These are phyloP conservation scores for Sterrhoptilus dennistouni DNA, from an alignment of 2,113 vertebrate genomes.

Conservation along the genomic window DNA sequence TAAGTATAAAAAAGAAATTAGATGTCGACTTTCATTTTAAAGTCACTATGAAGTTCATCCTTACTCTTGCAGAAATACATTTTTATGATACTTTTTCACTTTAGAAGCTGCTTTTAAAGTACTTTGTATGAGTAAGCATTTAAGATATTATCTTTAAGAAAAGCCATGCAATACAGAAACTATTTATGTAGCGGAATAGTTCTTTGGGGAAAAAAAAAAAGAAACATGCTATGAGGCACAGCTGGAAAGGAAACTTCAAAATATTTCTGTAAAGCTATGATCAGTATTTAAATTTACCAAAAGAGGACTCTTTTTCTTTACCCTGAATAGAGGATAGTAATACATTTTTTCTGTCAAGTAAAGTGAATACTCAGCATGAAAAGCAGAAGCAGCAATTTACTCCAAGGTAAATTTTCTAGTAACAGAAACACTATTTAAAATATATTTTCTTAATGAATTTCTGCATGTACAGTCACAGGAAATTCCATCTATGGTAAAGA, in stretches of 20 bases:
- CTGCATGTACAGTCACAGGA: accelerated
- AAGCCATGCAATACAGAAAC: background rate
- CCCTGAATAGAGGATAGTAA: background rate
- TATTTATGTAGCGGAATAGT: background rate
- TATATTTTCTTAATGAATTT: background rate
- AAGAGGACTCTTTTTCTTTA: background rate
- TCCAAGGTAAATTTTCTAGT: background rate
- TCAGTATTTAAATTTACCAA: background rate
- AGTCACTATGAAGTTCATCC: background rate
- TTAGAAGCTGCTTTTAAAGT: background rate
- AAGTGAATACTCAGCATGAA: background rate
- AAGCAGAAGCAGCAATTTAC: background rate
- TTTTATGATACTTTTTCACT: background rate
- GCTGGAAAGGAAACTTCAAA: background rate
- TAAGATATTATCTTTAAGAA: background rate
- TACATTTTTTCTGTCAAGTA: background rate
- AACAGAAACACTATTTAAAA: background rate
- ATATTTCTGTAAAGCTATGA: background rate
- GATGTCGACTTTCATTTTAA: background rate
- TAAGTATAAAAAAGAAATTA: background rate
- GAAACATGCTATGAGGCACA: background rate
- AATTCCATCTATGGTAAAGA: background rate
- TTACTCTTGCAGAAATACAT: background rate
- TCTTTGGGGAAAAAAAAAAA: background rate
- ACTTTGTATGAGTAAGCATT: background rate